Conservation (phyloP, 1,140 invertebrate genomes). For the Xylocopa sonorina region DNA sequence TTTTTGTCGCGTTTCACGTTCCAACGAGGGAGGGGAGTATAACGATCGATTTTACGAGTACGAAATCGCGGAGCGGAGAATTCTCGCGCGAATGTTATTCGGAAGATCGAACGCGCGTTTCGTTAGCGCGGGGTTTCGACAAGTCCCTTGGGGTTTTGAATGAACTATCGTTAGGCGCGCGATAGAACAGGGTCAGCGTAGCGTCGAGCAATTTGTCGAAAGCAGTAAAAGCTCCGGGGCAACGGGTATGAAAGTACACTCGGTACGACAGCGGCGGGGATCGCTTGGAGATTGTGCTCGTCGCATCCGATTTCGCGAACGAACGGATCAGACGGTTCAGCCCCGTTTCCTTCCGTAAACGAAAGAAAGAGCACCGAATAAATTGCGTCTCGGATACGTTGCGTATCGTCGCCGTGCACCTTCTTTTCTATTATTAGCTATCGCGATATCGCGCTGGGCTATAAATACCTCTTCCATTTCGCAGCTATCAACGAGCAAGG, state of each 20-base stretch:
- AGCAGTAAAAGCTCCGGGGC: constrained; percentile 16
- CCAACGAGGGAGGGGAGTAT: not conserved
- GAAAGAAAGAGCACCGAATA: not conserved
- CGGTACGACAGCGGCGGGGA: not conserved
- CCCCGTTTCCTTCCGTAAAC: not conserved
- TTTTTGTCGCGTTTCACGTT: not conserved
- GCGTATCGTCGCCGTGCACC: no score
- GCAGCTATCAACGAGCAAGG: not conserved
- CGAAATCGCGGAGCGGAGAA: not conserved
- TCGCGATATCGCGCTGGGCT: no score
- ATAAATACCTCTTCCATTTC: not conserved
- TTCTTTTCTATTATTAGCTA: no score
- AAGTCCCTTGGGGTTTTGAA: constrained; percentile 17
- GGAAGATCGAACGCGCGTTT: not conserved
- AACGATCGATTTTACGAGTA: constrained; percentile 1
- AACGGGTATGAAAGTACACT: constrained; percentile 19
- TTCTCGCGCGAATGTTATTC: not conserved
- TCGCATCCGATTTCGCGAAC: not conserved
- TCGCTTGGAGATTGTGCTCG: not conserved
- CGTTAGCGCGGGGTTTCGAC: not conserved
- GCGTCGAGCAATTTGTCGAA: constrained; percentile 8
- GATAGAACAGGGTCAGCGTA: constrained; percentile 13
- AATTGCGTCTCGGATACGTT: no score
- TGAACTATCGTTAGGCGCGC: not conserved
- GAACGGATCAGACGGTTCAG: not conserved